phyloP scores from a whole-genome alignment of 2,888 invertebrate genomes.

The Rhagium mordax region DNA sequence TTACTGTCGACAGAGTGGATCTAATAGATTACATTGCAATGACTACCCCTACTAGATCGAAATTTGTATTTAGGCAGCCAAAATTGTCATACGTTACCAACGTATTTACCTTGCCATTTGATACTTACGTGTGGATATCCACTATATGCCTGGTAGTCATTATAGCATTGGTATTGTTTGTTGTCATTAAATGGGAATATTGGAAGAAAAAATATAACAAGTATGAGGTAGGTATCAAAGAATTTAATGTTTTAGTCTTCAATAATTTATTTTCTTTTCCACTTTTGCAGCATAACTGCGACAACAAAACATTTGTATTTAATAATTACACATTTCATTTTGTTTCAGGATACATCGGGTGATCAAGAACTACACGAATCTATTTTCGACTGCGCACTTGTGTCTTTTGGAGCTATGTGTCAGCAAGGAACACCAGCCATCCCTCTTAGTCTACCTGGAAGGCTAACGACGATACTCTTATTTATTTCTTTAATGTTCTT shows the following conservation, averaged over 20 bases:
- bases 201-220: constrained; percentile 29
- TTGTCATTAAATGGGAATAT: constrained; percentile 70
- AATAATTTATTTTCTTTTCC: no score
- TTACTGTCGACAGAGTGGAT: constrained; percentile 75
- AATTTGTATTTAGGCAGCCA: constrained; percentile 82
- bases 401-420: constrained; percentile 74
- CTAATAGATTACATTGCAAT: constrained; percentile 79
- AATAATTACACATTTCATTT: no score
- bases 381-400: constrained; percentile 73
- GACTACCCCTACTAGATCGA: constrained; percentile 78
- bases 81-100: constrained; percentile 81
- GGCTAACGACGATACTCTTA: constrained; percentile 77
- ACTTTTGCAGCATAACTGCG: no score
- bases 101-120: constrained; percentile 80
- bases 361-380: constrained; percentile 53
- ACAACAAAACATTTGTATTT: no score
- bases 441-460: constrained; percentile 69
- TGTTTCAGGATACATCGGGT: constrained; percentile 15
- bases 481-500: constrained; percentile 79
- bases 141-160: constrained; percentile 71
- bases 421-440: constrained; percentile 75
- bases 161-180: constrained; percentile 67
- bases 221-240: constrained; percentile 22
- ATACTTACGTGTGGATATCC: constrained; percentile 77
- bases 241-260: not conserved